These are phyloP conservation scores for Apis laboriosa DNA, from an alignment of 1,140 invertebrate species.

Conservation along the genomic window DNA sequence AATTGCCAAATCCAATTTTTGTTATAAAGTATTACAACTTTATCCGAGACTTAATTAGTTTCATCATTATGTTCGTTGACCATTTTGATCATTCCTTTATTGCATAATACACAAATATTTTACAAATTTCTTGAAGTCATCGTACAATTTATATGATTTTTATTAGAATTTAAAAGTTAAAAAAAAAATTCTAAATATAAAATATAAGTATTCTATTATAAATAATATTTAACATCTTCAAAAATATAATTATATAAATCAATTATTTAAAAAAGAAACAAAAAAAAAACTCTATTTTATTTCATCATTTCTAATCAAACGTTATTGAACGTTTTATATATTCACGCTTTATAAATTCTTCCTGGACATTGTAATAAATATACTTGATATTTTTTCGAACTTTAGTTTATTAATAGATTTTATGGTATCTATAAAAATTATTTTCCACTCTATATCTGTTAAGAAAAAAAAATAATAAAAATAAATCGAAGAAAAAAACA, in stretches of 20 bases:
- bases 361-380: constrained; percentile 3
- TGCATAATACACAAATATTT: background rate
- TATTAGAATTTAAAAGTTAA: too few species aligned
- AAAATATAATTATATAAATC: background rate
- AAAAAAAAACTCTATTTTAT: background rate
- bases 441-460: background rate
- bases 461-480: background rate
- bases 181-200: too few species aligned
- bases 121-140: background rate
- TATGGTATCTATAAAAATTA: constrained; percentile 15
- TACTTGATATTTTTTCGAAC: constrained; percentile 31
- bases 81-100: background rate
- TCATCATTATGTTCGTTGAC: background rate
- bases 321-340: background rate
- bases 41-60: constrained; percentile 32
- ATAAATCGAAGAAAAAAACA: too few species aligned
- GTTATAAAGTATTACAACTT: constrained; percentile 38
- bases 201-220: too few species aligned
- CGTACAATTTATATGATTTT: too few species aligned
- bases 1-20: constrained; percentile 34
- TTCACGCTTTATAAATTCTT: background rate
- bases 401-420: constrained; percentile 36
- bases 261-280: background rate
- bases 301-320: background rate
- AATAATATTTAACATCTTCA: background rate